phyloP scores from a whole-genome alignment of 2,888 invertebrate species.

The Allolobophora icterica region DNA sequence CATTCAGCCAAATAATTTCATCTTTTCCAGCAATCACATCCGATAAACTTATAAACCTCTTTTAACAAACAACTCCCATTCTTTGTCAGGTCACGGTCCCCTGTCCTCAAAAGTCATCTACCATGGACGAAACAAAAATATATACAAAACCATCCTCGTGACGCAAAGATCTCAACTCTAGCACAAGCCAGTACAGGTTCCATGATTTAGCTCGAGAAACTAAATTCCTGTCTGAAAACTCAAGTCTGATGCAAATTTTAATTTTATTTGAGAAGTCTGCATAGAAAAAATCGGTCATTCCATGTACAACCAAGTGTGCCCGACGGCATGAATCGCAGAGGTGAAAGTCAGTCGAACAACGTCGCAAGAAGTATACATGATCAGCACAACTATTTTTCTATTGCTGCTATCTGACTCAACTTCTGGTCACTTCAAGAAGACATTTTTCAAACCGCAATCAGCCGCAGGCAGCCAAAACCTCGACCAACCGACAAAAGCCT shows the following conservation, averaged over 20 bases:
- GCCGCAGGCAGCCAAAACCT: not conserved
- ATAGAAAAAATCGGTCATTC: not conserved
- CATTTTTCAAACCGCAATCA: not conserved
- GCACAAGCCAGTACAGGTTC: not conserved
- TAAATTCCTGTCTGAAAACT: not conserved
- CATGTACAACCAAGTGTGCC: too few relatives aligned
- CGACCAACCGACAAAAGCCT: not conserved
- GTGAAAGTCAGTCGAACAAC: not conserved
- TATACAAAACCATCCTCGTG: not conserved
- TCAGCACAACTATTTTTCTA: not conserved
- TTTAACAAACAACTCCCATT: not conserved
- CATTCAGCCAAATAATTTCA: not conserved
- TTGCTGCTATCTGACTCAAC: not conserved
- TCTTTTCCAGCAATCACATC: not conserved
- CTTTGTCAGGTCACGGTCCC: not conserved
- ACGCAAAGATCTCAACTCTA: not conserved
- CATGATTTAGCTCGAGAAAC: not conserved
- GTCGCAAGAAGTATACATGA: not conserved
- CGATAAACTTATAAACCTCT: not conserved
- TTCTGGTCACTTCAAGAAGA: not conserved
- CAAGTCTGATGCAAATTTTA: not conserved
- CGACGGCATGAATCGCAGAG: not conserved
- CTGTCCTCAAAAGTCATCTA: too few relatives aligned
- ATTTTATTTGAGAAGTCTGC: not conserved
- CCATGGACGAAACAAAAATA: not conserved